Percentiles rank a stretch among this genome's conserved stretches.
Conservation (phyloP, 2,888 invertebrate genomes). For the Oasisia sp. region DNA sequence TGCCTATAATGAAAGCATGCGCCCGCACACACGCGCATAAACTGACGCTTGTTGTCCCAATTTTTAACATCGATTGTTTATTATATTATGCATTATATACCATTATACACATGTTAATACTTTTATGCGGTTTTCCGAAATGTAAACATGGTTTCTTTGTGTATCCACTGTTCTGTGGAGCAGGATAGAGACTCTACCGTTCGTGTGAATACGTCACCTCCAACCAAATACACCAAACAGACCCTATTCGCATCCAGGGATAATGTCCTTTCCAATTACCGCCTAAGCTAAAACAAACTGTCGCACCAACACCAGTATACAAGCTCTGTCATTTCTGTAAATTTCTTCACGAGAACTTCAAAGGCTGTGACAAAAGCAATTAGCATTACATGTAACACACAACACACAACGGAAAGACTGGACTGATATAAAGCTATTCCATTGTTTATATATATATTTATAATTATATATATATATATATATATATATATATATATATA, state of each 20-base stretch:
- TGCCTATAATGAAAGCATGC: too few relatives aligned
- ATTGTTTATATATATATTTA: background rate
- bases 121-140: background rate
- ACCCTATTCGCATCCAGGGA: background rate
- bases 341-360: background rate
- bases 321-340: background rate
- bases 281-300: background rate
- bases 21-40: background rate
- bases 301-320: background rate
- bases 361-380: background rate
- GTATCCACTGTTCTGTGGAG: too few relatives aligned
- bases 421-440: background rate
- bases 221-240: background rate
- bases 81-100: too few relatives aligned
- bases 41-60: background rate
- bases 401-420: background rate
- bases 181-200: too few relatives aligned
- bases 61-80: background rate
- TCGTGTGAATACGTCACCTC: background rate
- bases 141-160: too few relatives aligned
- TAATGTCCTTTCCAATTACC: background rate
- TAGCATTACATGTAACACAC: background rate
- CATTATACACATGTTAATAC: background rate
- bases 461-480: too few relatives aligned
- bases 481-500: too few relatives aligned